Evolutionary conservation across 2,888 invertebrate species (phyloP), one percentile per base, ranked within the genome.

Genomic region (Chrysolina oricalcia): DNA sequence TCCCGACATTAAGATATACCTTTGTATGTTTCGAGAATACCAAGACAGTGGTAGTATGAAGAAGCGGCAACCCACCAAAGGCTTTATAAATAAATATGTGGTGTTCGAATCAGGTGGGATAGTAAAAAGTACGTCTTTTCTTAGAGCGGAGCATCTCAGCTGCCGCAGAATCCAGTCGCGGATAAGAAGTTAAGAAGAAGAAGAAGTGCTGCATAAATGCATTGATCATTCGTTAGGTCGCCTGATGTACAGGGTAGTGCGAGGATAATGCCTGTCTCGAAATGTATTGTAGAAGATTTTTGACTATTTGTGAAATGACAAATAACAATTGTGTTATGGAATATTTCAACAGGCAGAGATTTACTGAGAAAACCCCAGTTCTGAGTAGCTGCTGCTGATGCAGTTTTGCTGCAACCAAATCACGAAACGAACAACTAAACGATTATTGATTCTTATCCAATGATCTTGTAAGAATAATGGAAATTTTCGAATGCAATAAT

Each of bases 201-300:
- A n/a, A n/a, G n/a, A 87, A 87, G 86, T 87, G 86, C 85, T 85
- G 87, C 86, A 87, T 87, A 87, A 87, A 87, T 87, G 86, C 86
- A 87, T 87, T 87, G 85, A 87, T 87, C 87, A 87, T 83, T 82
- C 81, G 76, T 70, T 73, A 77, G 78, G 73, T 79, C 81, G 83
- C 83, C 80, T 81, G 70, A 43, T 62, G n/a, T 78, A 77, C 77
- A 78, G 78, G 76, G 76, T 73, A 74, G 73, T 74, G 48, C 43
- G 35, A 46, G 48, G 9, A 48, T 21, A 6, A 59, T 21, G 56
- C 35, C 17, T 46, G 46, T 59, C 46, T 46, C 15, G 43, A 59
- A 35, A 46, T 41, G 59, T 43, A 41, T 27, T 19, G 11, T 17
- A 53, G 21, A 53, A 53, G 17, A 21, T 13, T 19, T 11, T 53